Evolutionary conservation across 1,140 invertebrate species (phyloP), one percentile per base, ranked within the genome.

Genomic region (Ganaspis sp.): DNA sequence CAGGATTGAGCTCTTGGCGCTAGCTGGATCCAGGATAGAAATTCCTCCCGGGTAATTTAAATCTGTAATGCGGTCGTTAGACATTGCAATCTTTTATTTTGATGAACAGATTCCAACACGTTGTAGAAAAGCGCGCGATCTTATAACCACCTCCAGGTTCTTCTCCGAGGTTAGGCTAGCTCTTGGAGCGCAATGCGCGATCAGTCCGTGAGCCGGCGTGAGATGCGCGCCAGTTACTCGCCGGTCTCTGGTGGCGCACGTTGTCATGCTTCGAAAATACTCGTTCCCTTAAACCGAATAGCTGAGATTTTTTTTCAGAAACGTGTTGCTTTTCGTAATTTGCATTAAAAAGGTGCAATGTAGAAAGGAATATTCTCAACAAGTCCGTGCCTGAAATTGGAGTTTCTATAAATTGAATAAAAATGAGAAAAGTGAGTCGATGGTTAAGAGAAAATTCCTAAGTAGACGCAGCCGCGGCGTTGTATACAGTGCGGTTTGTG

Each of bases 191-290:
- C 37, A 11, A 23, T 19, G 49, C 72, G 64, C 73, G 80, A 53
- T 81, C 75, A 78, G 74, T 38, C 74, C 37, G 58, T 19, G 72
- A 69, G 70, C 76, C 78, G 84, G 81, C 74, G 82, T 75, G 78
- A 74, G 79, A 74, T 76, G 69, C 73, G 73, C 69, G 70, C 72
- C 76, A 84, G 84, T 89, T 81, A 85, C 78, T 87, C 84, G 87
- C 87, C 87, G 87, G 86, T 85, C 83, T 81, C 85, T 82, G 86
- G 78, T 83, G 79, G 17, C 70, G 76, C n/a, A 45, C n/a, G 77
- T 73, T 74, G 72, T 71, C 58, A 17, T 70, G 5, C 34, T 73
- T 21, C 17, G 1, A 19, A 17, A 8, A 49, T 4, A 49, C 8
- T 5, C 45, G 45, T 9, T n/a, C 19, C 45, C n/a, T n/a, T n/a